Percentiles rank a stretch among this genome's conserved stretches.
These are phyloP conservation scores for Coenobita brevimanus DNA, from an alignment of 1,140 invertebrate species.

Conservation along the genomic window DNA sequence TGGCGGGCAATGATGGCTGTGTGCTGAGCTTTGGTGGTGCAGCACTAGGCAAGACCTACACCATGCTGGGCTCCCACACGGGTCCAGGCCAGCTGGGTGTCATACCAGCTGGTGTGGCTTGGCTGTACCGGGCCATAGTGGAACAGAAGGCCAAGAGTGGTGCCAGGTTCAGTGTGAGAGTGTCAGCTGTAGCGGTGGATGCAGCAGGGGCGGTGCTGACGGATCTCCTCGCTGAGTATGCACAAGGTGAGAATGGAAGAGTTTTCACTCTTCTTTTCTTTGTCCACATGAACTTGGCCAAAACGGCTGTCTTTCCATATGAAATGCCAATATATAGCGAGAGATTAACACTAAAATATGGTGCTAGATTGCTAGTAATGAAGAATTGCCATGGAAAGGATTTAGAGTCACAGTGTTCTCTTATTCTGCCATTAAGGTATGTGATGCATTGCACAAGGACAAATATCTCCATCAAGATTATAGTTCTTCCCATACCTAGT, in stretches of 20 bases:
- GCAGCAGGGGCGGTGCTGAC: conserved; percentile 57
- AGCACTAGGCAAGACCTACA: conserved; percentile 88
- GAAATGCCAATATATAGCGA: no score
- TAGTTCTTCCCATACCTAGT: no score
- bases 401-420: no score
- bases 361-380: no score
- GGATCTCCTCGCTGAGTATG: conserved; percentile 66
- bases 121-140: conserved; percentile 94
- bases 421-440: no score
- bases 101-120: conserved; percentile 93
- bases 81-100: conserved; percentile 85
- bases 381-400: no score
- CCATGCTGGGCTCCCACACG: conserved; percentile 90
- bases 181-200: conserved; percentile 91
- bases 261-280: no score
- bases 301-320: no score
- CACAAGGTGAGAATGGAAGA: conserved; percentile 63
- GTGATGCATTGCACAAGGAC: no score
- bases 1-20: conserved; percentile 95
- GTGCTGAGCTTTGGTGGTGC: conserved; percentile 94
- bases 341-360: no score
- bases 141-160: conserved; percentile 94
- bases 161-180: conserved; percentile 89
- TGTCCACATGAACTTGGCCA: no score
- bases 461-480: no score